A percentile compares a stretch with the other conserved stretches of the same genome.
These are phyloP conservation scores for Macroramphosus scolopax DNA, from an alignment of 2,797 vertebrate species.

Conservation along the genomic window DNA sequence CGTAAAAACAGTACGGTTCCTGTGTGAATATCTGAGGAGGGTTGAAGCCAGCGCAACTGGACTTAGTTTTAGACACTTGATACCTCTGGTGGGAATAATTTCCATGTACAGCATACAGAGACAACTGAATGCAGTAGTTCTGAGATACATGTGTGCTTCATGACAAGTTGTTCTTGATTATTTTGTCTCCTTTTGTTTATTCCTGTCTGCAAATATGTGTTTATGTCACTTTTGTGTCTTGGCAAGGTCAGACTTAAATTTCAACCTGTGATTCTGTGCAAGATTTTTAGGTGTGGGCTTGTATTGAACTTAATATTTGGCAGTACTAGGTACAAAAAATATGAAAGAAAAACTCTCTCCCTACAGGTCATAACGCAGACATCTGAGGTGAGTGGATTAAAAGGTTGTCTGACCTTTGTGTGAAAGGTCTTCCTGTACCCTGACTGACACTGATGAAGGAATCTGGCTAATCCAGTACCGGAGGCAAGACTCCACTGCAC, in stretches of 20 bases:
- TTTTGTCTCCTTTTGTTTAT: no score
- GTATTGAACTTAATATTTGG: not conserved
- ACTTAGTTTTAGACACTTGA: no score
- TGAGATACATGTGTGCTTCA: no score
- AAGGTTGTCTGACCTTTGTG: constrained; percentile 43
- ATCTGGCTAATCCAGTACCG: constrained; percentile 61
- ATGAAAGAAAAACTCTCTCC: constrained; percentile 51
- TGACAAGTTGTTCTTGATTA: no score
- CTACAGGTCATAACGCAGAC: constrained; percentile 33
- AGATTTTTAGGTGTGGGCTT: no score
- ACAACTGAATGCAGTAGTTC: not conserved
- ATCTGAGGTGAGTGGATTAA: constrained; percentile 27
- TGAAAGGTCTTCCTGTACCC: constrained; percentile 45
- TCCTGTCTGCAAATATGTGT: no score
- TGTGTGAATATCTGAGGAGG: no score
- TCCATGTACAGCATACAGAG: constrained; percentile 1
- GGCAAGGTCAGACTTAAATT: no score
- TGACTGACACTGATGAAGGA: constrained; percentile 55
- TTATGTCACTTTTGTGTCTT: no score
- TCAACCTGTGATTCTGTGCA: no score
- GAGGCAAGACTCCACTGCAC: constrained; percentile 24
- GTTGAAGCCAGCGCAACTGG: no score
- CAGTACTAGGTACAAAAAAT: constrained; percentile 9
- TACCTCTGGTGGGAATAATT: not conserved
- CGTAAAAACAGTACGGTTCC: no score